Conservation (phyloP, 2,797 vertebrate species). For the Pterois miles region DNA sequence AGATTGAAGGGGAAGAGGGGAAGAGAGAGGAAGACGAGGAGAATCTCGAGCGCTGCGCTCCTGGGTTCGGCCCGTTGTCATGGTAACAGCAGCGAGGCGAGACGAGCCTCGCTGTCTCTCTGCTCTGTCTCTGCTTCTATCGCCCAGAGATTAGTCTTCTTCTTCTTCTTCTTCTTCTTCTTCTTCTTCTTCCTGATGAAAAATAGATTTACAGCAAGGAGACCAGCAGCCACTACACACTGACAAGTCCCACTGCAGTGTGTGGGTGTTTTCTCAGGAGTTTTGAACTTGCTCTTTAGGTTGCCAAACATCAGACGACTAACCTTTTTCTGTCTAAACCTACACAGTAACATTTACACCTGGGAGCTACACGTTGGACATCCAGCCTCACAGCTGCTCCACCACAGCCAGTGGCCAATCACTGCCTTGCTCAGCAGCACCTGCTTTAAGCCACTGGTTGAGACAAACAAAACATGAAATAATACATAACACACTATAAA, state of each 20-base stretch:
- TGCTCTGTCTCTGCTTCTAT: constrained; percentile 30
- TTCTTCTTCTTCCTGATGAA: constrained; percentile 19
- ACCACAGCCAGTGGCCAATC: neutral
- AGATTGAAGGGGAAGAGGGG: neutral
- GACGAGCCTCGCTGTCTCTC: constrained; percentile 48
- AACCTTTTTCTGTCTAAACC: constrained; percentile 17
- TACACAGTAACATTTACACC: neutral
- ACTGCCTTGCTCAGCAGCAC: constrained; percentile 3
- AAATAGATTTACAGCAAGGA: constrained; percentile 35
- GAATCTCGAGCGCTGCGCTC: constrained; percentile 63
- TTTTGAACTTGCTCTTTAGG: constrained; percentile 10
- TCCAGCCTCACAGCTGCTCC: neutral
- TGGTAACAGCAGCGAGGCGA: constrained; percentile 81
- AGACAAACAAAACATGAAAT: neutral
- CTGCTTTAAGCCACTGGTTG: neutral
- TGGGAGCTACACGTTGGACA: neutral
- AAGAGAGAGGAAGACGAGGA: constrained; percentile 40
- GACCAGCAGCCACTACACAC: neutral
- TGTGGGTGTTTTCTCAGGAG: constrained; percentile 3
- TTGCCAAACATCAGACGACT: neutral
- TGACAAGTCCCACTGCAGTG: neutral
- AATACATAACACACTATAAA: too few relatives aligned
- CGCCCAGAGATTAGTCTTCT: constrained; percentile 47
- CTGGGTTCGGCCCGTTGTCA: constrained; percentile 74
- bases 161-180: constrained; percentile 10